Evolutionary conservation across 2,888 invertebrate species (phyloP).

Genomic region (Euzophera pinguis): DNA sequence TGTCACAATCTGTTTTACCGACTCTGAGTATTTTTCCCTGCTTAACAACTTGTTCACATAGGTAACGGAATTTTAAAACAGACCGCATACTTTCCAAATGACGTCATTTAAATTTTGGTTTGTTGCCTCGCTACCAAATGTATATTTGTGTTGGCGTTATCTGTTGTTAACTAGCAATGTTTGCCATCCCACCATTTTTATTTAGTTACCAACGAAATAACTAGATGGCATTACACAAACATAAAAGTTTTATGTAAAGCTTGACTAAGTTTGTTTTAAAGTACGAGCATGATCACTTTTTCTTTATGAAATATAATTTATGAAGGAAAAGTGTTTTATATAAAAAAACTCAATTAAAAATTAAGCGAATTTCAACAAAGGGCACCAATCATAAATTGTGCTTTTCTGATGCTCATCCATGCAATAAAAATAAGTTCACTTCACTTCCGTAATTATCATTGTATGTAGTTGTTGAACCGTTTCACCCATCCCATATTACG

Average conservation of each 20-base stretch:
- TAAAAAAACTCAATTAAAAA: too few species aligned
- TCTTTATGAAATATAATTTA: too few species aligned
- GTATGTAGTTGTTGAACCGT: slow-evolving; percentile 59
- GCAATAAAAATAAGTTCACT: slow-evolving; percentile 39
- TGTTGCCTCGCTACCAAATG: slow-evolving; percentile 28
- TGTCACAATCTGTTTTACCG: slow-evolving; percentile 27
- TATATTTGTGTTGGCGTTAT: slow-evolving; percentile 24
- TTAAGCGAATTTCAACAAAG: too few species aligned
- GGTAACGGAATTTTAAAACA: slow-evolving; percentile 57
- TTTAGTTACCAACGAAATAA: slow-evolving; percentile 16
- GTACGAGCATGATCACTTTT: too few species aligned
- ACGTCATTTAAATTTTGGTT: slow-evolving; percentile 65
- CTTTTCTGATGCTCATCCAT: slow-evolving; percentile 36
- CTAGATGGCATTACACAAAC: slow-evolving; percentile 42
- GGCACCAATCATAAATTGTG: slow-evolving; percentile 31
- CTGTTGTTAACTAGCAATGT: slow-evolving; percentile 20
- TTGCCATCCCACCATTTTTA: slow-evolving; percentile 23
- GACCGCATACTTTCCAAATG: slow-evolving; percentile 66
- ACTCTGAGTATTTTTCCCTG: slow-evolving; percentile 20
- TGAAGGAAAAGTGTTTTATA: too few species aligned
- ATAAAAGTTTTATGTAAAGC: neutral
- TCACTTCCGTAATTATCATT: slow-evolving; percentile 60
- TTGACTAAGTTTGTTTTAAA: too few species aligned
- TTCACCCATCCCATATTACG: slow-evolving; percentile 56
- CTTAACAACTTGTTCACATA: slow-evolving; percentile 34